Evolutionary conservation across 2,888 invertebrate species (phyloP).

Genomic region (Torymus texanus): DNA sequence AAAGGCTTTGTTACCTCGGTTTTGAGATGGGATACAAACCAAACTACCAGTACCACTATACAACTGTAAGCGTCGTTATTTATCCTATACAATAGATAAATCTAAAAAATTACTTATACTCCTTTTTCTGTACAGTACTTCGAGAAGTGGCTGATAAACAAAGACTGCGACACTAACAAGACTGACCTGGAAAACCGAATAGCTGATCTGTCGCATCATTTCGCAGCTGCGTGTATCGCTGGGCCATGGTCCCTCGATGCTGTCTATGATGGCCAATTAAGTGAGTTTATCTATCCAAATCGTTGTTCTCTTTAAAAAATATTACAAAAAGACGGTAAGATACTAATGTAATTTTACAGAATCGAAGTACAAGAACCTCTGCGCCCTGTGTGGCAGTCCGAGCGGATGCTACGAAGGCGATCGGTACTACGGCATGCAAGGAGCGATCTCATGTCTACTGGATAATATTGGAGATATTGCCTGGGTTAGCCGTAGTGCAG

Average conservation of each 20-base stretch:
- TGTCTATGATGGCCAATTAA: conserved; percentile 80
- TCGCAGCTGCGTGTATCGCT: conserved; percentile 88
- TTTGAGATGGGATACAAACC: conserved; percentile 83
- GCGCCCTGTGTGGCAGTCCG: conserved; percentile 82
- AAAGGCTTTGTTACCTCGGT: conserved; percentile 89
- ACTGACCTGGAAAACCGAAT: conserved; percentile 87
- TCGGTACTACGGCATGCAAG: conserved; percentile 89
- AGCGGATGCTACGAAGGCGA: conserved; percentile 81
- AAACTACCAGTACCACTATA: conserved; percentile 80
- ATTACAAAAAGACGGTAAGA: no score
- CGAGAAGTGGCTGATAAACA: conserved; percentile 83
- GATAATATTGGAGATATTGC: conserved; percentile 88
- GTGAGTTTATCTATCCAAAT: conserved; percentile 77
- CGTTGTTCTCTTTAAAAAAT: no score
- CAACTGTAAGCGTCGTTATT: conserved; percentile 46
- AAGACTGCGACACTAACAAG: conserved; percentile 82
- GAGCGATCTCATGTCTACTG: conserved; percentile 87
- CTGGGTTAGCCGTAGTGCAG: conserved; percentile 86
- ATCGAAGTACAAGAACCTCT: conserved; percentile 82
- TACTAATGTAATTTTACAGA: no score
- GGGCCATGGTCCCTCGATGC: conserved; percentile 88
- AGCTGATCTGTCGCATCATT: conserved; percentile 84
- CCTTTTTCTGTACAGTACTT: conserved; percentile 79
- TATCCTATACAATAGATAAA: not conserved
- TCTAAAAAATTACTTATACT: conserved; percentile 26